phyloP scores from a whole-genome alignment of 2,113 vertebrate genomes.

The Triplophysa dalaica region DNA sequence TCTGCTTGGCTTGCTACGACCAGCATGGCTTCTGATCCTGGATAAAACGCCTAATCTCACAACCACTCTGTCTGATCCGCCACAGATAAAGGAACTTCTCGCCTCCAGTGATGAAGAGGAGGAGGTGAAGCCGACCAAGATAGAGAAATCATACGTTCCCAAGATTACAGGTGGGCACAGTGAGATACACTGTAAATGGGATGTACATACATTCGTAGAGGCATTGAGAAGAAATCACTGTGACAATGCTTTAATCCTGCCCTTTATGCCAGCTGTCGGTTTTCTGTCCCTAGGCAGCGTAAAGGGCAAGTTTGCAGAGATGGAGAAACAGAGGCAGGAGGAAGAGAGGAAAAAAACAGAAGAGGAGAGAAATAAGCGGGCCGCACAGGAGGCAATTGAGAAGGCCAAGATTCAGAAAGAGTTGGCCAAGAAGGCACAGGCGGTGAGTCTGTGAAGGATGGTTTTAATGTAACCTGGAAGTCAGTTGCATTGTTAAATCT shows the following conservation, averaged over 20 bases:
- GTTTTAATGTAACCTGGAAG: conserved; percentile 16
- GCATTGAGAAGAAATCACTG: neutral
- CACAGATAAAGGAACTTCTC: conserved; percentile 88
- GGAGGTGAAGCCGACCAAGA: conserved; percentile 79
- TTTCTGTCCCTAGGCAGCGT: conserved; percentile 83
- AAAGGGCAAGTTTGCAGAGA: conserved; percentile 96
- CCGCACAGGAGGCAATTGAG: conserved; percentile 88
- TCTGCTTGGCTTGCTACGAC: conserved; percentile 62
- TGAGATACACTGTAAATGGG: neutral
- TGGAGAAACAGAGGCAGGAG: conserved; percentile 95
- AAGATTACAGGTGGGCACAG: conserved; percentile 90
- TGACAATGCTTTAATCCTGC: conserved; percentile 4
- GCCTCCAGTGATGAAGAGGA: conserved; percentile 93
- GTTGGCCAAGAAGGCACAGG: conserved; percentile 86
- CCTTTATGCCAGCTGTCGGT: conserved; percentile 36
- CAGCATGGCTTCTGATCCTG: conserved; percentile 75
- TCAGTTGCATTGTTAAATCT: conserved; percentile 9
- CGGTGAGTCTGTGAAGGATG: conserved; percentile 72
- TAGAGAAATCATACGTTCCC: conserved; percentile 93
- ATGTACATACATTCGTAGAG: neutral
- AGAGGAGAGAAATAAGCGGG: conserved; percentile 88
- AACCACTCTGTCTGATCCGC: conserved; percentile 58
- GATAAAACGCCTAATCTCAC: conserved; percentile 67
- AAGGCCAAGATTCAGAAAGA: conserved; percentile 95
- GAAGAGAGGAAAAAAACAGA: conserved; percentile 87